Evolutionary conservation across 2,113 vertebrate genomes (phyloP).

Genomic region (Plectropomus leopardus): DNA sequence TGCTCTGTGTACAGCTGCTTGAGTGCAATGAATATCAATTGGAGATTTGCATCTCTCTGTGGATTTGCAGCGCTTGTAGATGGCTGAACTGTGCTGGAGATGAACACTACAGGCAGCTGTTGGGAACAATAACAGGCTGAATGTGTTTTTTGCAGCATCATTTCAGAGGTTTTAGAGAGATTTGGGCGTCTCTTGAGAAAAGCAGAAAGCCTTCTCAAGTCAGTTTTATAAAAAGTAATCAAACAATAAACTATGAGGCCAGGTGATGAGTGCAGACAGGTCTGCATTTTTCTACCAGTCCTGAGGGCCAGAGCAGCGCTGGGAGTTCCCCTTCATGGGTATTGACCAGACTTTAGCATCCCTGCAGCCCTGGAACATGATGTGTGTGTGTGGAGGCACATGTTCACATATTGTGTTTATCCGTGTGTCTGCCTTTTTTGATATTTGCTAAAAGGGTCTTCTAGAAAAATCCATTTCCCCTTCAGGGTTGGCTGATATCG

Average conservation of each 20-base stretch:
- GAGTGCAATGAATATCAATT: conserved; percentile 77
- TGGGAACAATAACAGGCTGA: conserved; percentile 39
- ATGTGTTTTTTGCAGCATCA: conserved; percentile 82
- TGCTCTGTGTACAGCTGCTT: conserved; percentile 51
- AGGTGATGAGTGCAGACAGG: conserved; percentile 88
- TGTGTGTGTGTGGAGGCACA: conserved; percentile 39
- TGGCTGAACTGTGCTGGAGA: conserved; percentile 55
- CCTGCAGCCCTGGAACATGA: conserved; percentile 85
- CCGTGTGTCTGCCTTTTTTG: conserved; percentile 5
- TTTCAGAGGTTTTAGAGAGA: conserved; percentile 88
- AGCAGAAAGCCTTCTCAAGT: conserved; percentile 87
- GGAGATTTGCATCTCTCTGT: conserved; percentile 75
- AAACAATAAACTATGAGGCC: conserved; percentile 86
- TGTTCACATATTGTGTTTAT: conserved; percentile 9
- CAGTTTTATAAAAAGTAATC: conserved; percentile 87
- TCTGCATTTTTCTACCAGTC: conserved; percentile 62
- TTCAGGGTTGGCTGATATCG: conserved; percentile 85
- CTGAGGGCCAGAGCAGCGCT: neutral
- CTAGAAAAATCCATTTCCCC: conserved; percentile 33
- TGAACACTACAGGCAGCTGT: conserved; percentile 43
- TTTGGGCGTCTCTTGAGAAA: conserved; percentile 86
- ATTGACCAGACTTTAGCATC: conserved; percentile 88
- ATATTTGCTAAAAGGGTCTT: conserved; percentile 42
- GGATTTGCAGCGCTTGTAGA: conserved; percentile 56
- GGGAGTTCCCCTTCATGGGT: conserved; percentile 86